A percentile compares a stretch with the other conserved stretches of the same genome.
Conservation (phyloP, 2,113 vertebrate genomes). For the Leptobrachium ailaonicum region DNA sequence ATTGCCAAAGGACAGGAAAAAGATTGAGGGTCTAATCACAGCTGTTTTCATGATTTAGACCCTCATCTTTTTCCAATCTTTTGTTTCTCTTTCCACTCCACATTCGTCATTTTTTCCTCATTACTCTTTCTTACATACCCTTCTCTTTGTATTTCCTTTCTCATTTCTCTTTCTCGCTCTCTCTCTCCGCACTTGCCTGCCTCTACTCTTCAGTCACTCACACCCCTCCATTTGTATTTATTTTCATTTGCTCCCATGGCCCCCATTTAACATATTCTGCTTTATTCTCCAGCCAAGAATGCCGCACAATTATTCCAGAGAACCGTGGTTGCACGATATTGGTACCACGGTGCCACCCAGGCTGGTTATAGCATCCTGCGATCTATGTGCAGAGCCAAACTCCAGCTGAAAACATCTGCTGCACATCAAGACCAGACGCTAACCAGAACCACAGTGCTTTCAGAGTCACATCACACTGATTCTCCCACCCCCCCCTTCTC, state of each 20-base stretch:
- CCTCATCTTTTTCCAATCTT: no score
- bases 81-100: no score
- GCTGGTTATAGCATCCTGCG: conserved; percentile 33
- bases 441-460: conserved; percentile 37
- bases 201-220: neutral
- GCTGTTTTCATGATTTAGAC: no score
- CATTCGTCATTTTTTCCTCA: neutral
- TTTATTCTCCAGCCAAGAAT: conserved; percentile 26
- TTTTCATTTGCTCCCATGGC: conserved; percentile 8
- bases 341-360: conserved; percentile 48
- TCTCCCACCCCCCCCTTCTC: neutral
- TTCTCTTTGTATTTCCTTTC: neutral
- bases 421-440: conserved; percentile 45
- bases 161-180: neutral
- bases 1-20: neutral
- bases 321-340: conserved; percentile 34
- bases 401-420: conserved; percentile 46
- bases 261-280: conserved; percentile 25
- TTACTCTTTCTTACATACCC: neutral
- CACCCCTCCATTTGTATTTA: neutral
- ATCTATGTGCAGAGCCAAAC: conserved; percentile 38
- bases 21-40: no score
- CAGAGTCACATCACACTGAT: conserved; percentile 26
- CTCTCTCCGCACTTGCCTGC: neutral
- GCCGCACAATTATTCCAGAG: conserved; percentile 25